These are phyloP conservation scores for Grammomys surdaster DNA, from an alignment of 2,113 vertebrate genomes.

Conservation along the genomic window DNA sequence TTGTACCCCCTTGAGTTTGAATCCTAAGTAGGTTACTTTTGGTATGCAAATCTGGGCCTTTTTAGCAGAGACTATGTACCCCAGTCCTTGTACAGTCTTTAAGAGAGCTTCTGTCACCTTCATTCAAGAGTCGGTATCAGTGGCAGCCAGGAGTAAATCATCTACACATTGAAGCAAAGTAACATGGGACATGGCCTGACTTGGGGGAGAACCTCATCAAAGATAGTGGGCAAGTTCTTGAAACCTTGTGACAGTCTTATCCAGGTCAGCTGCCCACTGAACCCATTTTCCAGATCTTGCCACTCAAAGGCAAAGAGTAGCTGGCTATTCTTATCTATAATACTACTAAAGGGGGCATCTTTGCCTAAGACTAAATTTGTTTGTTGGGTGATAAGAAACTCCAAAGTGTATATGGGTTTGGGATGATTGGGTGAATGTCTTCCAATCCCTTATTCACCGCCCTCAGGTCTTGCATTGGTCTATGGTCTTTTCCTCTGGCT, in stretches of 20 bases:
- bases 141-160: not conserved
- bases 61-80: not conserved
- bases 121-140: rapidly evolving
- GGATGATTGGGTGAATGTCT: not conserved
- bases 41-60: not conserved
- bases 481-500: not conserved
- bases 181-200: not conserved
- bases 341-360: not conserved
- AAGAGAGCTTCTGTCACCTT: not conserved
- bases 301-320: not conserved
- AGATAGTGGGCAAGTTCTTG: not conserved
- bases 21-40: not conserved
- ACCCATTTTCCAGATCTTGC: not conserved
- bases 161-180: not conserved
- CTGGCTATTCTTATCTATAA: not conserved
- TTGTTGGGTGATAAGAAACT: not conserved
- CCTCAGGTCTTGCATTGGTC: not conserved
- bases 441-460: not conserved
- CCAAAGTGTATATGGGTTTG: not conserved
- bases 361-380: not conserved
- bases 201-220: not conserved
- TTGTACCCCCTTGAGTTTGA: not conserved
- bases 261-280: not conserved
- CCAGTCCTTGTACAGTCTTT: not conserved
- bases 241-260: not conserved